Evolutionary conservation across 2,113 vertebrate genomes (phyloP).

Genomic region (Neoarius graeffei): DNA sequence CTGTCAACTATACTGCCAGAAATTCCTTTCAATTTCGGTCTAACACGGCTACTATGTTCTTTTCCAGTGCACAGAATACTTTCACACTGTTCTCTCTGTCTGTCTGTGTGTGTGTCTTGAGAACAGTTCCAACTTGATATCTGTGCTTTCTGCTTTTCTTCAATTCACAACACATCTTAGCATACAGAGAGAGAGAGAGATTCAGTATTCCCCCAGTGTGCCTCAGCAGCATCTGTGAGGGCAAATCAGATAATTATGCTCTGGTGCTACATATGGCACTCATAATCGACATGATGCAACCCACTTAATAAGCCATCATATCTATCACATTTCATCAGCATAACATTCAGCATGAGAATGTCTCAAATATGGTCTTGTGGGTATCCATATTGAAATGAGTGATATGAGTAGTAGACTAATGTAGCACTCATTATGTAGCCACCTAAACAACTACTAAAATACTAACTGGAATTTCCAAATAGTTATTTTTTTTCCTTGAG

Average conservation of each 20-base stretch:
- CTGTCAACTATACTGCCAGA: neutral
- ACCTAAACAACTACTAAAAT: neutral
- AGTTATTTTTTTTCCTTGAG: neutral
- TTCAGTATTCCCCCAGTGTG: neutral
- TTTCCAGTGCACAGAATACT: neutral
- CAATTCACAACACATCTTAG: neutral
- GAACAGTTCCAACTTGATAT: neutral
- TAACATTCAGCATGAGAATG: neutral
- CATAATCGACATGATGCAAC: neutral
- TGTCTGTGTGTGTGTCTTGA: neutral
- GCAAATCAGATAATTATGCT: neutral
- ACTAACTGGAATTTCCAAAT: neutral
- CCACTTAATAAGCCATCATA: neutral
- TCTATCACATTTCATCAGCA: conserved; percentile 1
- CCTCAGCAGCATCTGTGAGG: conserved; percentile 10
- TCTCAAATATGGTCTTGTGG: neutral
- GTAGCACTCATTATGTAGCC: neutral
- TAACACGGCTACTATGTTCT: neutral
- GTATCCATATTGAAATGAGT: neutral
- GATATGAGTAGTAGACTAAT: neutral
- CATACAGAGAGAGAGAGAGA: neutral
- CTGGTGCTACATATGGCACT: conserved; percentile 23
- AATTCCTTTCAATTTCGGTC: neutral
- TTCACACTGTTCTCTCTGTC: neutral
- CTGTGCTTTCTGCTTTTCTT: neutral